Evolutionary conservation across 2,797 vertebrate species (phyloP), one percentile per base, ranked within the genome.

Genomic region (Muscicapa striata): DNA sequence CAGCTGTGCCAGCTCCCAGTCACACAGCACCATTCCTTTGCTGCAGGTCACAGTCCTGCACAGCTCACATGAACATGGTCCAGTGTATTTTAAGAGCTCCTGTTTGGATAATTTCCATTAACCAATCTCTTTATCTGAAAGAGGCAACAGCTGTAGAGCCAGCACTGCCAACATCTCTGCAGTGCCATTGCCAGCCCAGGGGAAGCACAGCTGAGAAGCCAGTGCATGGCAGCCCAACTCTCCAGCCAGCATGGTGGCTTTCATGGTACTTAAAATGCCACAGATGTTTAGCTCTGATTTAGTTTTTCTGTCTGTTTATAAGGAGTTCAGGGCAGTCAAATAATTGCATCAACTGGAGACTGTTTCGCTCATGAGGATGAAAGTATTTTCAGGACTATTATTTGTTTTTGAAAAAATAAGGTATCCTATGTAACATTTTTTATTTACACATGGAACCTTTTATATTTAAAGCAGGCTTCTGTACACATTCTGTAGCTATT

Each of bases 21-120:
- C 62, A 43, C 45, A n/a, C 49, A 54, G 32, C 51, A 73, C 27
- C 34, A 30, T 61, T 45, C 67, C 54, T 52, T 62, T 62, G 48
- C 63, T 84, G 16, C 51, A 43, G 55, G 22, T 69, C 64, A 12
- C 58, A 13, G 17, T 51, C n/a, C 41, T 49, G 17, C 54, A 6
- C 1, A 2, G 32, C 40, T 61, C 38, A 11, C 18, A 0, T 11
- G 23, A 52, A 7, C 14, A 45, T 63, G 38, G 23, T 11, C 5
- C 11, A 30, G 40, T 3, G 27, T 18, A 5, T 51, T 76, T 84
- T 55, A 55, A 49, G 58, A 72, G 38, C 32, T 72, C 46, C 49
- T n/a, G 6, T 45, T 59, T 46, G 43, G 23, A 8, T 12, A n/a
- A 18, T 57, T 78, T 70, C 8, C 27, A 11, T 61, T 75, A 78